These are phyloP conservation scores for Plecturocebus donacophilus DNA, from an alignment of 2,113 vertebrate species.

Conservation along the genomic window DNA sequence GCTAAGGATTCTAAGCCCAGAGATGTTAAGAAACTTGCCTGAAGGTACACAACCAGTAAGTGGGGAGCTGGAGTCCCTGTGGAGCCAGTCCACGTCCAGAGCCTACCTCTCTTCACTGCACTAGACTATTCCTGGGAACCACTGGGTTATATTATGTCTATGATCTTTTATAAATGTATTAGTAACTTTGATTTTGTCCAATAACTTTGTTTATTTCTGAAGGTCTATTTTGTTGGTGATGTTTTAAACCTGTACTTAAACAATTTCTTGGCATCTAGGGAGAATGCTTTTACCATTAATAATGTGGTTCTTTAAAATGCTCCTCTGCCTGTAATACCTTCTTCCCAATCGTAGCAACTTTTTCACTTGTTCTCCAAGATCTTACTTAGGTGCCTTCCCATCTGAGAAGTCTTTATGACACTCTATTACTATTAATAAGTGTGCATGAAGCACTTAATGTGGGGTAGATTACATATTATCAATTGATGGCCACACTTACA, in stretches of 20 bases:
- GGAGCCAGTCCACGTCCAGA: background rate
- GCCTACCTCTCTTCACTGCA: too few relatives aligned
- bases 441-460: background rate
- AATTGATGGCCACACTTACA: background rate
- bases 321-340: background rate
- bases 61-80: background rate
- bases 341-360: background rate
- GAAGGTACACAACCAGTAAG: background rate
- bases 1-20: background rate
- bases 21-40: background rate
- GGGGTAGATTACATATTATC: background rate
- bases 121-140: background rate
- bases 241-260: background rate
- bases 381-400: background rate
- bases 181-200: background rate
- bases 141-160: background rate
- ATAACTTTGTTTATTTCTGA: background rate
- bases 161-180: background rate
- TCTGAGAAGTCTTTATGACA: background rate
- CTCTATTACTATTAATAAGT: background rate
- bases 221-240: background rate
- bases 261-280: background rate
- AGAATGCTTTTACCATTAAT: background rate
- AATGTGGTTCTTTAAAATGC: background rate
- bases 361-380: background rate